These are phyloP conservation scores for Salticus scenicus DNA, from an alignment of 2,888 invertebrate genomes.

Conservation along the genomic window DNA sequence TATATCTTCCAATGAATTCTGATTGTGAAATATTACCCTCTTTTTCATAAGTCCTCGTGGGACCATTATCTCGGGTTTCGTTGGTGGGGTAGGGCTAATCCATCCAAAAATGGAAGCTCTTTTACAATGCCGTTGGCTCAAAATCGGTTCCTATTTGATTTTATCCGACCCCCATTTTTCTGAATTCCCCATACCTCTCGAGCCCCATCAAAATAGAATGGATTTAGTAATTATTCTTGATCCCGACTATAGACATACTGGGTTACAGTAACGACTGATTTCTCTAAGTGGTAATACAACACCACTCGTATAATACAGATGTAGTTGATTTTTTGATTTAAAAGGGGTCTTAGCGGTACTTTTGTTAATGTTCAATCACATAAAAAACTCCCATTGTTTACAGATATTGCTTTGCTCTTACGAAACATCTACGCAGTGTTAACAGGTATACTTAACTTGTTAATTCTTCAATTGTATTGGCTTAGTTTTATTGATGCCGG, in stretches of 20 bases:
- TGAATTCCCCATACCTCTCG: conserved; percentile 29
- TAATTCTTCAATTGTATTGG: too few species aligned
- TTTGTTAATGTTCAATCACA: not conserved
- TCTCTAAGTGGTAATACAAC: conserved; percentile 3
- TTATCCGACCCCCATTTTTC: conserved; percentile 18
- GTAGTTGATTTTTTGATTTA: conserved; percentile 10
- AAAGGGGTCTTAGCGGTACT: not conserved
- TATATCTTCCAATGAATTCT: conserved; percentile 23
- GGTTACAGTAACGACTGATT: conserved; percentile 6
- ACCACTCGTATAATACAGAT: not conserved
- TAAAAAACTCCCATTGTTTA: not conserved
- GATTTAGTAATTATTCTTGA: conserved; percentile 48
- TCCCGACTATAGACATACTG: not conserved
- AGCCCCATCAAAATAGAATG: conserved; percentile 41
- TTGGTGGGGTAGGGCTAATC: conserved; percentile 43
- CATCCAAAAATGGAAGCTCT: conserved; percentile 25
- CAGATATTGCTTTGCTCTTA: too few species aligned
- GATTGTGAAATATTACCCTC: conserved; percentile 59
- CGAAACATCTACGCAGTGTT: too few species aligned
- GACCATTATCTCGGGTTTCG: conserved; percentile 65
- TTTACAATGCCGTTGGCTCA: conserved; percentile 20
- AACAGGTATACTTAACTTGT: too few species aligned
- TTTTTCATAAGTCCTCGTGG: conserved; percentile 59
- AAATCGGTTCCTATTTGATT: conserved; percentile 17
- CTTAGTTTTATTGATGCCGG: too few species aligned